Evolutionary conservation across 1,140 invertebrate species (phyloP).

Genomic region (Drosophila pseudoananassae): DNA sequence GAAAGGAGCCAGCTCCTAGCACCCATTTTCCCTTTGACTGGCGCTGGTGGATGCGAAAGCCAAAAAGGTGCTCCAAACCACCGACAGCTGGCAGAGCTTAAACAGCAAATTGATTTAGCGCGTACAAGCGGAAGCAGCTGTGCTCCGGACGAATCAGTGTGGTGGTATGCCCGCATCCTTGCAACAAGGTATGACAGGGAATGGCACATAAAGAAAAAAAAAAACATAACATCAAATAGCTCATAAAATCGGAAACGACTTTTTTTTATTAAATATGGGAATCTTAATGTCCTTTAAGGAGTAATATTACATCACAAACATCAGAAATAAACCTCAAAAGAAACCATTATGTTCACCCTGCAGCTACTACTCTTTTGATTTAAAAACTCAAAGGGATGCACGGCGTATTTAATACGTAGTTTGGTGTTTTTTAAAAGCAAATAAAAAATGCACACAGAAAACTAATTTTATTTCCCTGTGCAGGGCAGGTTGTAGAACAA

Average conservation of each 20-base stretch:
- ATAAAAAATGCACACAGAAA: constrained; percentile 5
- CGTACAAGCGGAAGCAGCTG: constrained; percentile 78
- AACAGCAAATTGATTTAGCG: constrained; percentile 78
- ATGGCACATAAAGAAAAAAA: neutral
- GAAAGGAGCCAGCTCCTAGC: constrained; percentile 22
- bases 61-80: constrained; percentile 58
- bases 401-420: neutral
- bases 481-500: constrained; percentile 25
- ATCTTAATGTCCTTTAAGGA: neutral
- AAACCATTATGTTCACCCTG: neutral
- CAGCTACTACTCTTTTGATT: neutral
- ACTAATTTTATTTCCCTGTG: constrained; percentile 19
- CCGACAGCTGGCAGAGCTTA: constrained; percentile 65
- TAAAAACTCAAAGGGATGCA: neutral
- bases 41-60: constrained; percentile 59
- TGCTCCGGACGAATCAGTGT: constrained; percentile 34
- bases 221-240: neutral
- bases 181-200: neutral
- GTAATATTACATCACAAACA: neutral
- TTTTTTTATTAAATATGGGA: neutral
- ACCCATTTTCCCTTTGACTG: constrained; percentile 62
- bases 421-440: neutral
- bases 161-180: constrained; percentile 11
- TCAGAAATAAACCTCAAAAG: neutral
- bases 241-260: constrained; percentile 1